Evolutionary conservation across 2,113 vertebrate genomes (phyloP), one percentile per base, ranked within the genome.

Genomic region (Dunckerocampus dactyliophorus): DNA sequence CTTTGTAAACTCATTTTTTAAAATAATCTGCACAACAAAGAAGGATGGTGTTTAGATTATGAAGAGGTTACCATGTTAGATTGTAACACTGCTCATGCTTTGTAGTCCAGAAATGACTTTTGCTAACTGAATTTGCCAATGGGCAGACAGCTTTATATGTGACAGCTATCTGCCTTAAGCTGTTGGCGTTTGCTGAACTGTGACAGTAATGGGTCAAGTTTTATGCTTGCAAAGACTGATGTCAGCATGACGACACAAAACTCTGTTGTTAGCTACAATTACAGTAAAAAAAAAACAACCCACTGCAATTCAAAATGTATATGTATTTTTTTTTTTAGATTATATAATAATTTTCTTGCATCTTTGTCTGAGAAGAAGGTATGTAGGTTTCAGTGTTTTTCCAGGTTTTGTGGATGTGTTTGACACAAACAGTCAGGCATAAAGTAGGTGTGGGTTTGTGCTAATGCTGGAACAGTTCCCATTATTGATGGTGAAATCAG

Each of bases 401-500:
- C 24, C 28, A 8, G 31, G 31, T 54, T 54, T 54, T 54, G 28
- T 12, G 52, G 17, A 17, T 13, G 17, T 20, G 17, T 55, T 54
- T 37, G 16, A 67, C 13, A 19, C 17, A 19, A 22, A 43, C 22
- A 47, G 2, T 28, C 0, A 46, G 15, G 58, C 24, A 55, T 8
- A 59, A 39, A 34, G 52, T 37, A 81, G 66, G 57, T 53, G 71
- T 57, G 72, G 79, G 50, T 34, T 0, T 59, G 57, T 65, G 42
- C 64, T 75, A 58, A 46, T 59, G 54, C 64, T 84, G 76, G 73
- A 72, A 67, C 54, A 8, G 53, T 43, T 80, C 77, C 78, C 19
- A 48, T 70, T 59, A 54, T 50, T 69, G 65, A 76, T 71, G 46
- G 83, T 87, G 74, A 88, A 88, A 79, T 84, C 87, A 85, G 83